phyloP scores from a whole-genome alignment of 37 sponge, comb jelly and placozoan genomes.

The Dysidea cf. avara region DNA sequence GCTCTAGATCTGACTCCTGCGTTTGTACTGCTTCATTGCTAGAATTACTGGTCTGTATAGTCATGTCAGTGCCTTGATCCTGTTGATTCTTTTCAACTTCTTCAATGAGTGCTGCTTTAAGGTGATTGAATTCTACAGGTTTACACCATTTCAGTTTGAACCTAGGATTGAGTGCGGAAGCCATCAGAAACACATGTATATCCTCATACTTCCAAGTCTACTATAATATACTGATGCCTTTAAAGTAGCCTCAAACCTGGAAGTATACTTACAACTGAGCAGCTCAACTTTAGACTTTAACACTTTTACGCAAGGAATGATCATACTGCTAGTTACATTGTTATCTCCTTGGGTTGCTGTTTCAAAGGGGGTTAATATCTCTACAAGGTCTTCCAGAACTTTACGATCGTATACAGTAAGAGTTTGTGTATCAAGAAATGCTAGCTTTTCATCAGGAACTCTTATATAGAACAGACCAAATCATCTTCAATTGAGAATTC shows the following conservation, averaged over 20 bases:
- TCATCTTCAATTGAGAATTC: slow-evolving; percentile 28
- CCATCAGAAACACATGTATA: slow-evolving; percentile 11
- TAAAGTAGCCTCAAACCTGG: slow-evolving; percentile 10
- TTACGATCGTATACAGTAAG: slow-evolving; percentile 31
- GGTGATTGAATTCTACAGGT: no score
- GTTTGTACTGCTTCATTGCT: no score
- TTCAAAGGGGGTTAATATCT: slow-evolving; percentile 39
- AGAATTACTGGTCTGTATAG: no score
- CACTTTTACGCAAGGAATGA: slow-evolving; percentile 34
- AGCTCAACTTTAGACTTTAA: slow-evolving; percentile 5
- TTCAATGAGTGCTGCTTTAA: no score
- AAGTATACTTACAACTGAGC: slow-evolving; percentile 10
- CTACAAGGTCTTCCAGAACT: slow-evolving; percentile 28
- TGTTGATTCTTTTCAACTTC: no score
- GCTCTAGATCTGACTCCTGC: no score
- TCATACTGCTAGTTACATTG: slow-evolving; percentile 25
- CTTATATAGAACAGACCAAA: slow-evolving; percentile 24
- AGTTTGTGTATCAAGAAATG: slow-evolving; percentile 8
- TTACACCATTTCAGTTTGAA: slow-evolving; percentile 41
- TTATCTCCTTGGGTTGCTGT: slow-evolving; percentile 44
- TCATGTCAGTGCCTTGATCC: no score
- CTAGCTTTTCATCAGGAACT: slow-evolving; percentile 37
- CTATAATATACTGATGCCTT: slow-evolving; percentile 17
- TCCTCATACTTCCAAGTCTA: slow-evolving; percentile 8
- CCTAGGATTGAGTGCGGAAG: slow-evolving; percentile 31